Evolutionary conservation across 2,797 vertebrate species (phyloP).

Genomic region (Chanos chanos): DNA sequence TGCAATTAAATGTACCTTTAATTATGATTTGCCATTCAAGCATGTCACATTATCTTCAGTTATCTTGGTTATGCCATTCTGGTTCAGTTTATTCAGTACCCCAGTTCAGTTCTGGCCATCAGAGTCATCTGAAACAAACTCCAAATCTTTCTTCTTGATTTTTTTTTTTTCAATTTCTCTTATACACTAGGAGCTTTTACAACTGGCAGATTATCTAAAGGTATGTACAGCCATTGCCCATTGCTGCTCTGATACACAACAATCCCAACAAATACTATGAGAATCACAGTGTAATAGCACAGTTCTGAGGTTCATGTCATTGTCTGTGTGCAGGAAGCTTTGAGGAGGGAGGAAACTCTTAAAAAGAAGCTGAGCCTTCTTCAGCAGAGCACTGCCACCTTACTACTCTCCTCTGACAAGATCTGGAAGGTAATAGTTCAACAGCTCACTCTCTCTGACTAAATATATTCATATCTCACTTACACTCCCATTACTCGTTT

Average conservation of each 20-base stretch:
- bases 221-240: constrained; percentile 17
- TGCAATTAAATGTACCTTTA: too few relatives aligned
- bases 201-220: constrained; percentile 24
- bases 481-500: not conserved
- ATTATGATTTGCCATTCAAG: too few relatives aligned
- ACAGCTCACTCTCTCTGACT: too few relatives aligned
- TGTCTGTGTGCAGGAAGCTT: constrained; percentile 27
- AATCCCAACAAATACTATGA: too few relatives aligned
- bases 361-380: constrained; percentile 27
- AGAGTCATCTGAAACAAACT: not conserved
- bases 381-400: constrained; percentile 2
- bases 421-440: constrained; percentile 29
- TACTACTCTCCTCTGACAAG: constrained; percentile 16
- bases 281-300: too few relatives aligned
- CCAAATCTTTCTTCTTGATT: not conserved
- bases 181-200: constrained; percentile 14
- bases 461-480: too few relatives aligned
- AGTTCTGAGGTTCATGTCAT: too few relatives aligned
- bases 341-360: constrained; percentile 21
- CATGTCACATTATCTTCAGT: too few relatives aligned
- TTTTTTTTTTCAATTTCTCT: not conserved
- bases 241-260: too few relatives aligned
- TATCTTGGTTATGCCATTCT: too few relatives aligned
- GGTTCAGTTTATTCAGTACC: too few relatives aligned
- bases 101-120: too few relatives aligned